These are phyloP conservation scores for Gisinianus flammeolus DNA, from an alignment of 2,888 invertebrate species.

Conservation along the genomic window DNA sequence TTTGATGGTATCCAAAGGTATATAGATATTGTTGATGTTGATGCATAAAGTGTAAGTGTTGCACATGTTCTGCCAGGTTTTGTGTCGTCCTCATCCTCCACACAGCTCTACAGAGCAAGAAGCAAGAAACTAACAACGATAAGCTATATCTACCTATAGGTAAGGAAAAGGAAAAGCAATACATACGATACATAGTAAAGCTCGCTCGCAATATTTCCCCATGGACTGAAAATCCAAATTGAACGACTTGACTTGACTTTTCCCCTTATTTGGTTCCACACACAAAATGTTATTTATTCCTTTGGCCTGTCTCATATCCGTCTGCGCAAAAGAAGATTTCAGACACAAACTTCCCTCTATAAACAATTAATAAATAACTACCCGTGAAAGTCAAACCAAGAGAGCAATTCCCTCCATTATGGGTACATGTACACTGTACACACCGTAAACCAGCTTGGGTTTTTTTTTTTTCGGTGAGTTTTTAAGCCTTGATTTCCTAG, in stretches of 20 bases:
- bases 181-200: not conserved
- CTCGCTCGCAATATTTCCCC: constrained; percentile 1
- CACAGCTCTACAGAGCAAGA: not conserved
- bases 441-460: too few species aligned
- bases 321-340: constrained; percentile 21
- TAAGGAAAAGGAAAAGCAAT: not conserved
- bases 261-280: constrained; percentile 37
- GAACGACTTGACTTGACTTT: constrained; percentile 38
- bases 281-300: constrained; percentile 33
- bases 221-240: constrained; percentile 26
- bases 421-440: too few species aligned
- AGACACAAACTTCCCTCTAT: constrained; percentile 22
- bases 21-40: not conserved
- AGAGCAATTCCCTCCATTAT: too few species aligned
- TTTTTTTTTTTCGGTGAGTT: too few species aligned
- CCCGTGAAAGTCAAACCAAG: not conserved
- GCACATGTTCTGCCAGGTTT: not conserved
- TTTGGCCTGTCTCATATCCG: constrained; percentile 30
- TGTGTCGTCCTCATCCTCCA: not conserved
- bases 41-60: not conserved
- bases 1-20: too few species aligned
- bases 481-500: too few species aligned
- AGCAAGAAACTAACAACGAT: too few species aligned
- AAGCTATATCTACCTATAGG: not conserved
- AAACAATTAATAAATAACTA: constrained; percentile 37